Conservation (phyloP, 2,113 vertebrate species). For the Aegypius monachus region DNA sequence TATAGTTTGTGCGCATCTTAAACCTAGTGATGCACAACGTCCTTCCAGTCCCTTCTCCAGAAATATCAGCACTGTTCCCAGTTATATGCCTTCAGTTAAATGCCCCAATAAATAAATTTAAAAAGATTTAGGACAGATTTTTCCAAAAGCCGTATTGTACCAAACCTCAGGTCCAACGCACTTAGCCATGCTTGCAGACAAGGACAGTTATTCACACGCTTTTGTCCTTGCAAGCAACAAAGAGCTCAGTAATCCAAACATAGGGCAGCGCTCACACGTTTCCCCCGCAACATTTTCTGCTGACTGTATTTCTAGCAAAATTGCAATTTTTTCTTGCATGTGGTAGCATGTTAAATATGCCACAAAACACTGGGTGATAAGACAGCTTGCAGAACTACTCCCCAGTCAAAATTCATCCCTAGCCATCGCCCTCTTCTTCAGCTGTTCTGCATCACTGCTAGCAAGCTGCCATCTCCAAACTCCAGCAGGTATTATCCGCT, state of each 20-base stretch:
- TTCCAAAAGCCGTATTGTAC: background rate
- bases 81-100: background rate
- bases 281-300: background rate
- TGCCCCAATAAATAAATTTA: background rate
- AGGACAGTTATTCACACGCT: background rate
- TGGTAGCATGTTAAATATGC: background rate
- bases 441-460: background rate
- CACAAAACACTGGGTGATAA: background rate
- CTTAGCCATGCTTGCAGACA: background rate
- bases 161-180: background rate
- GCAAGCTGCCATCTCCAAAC: background rate
- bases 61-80: background rate
- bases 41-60: background rate
- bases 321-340: background rate
- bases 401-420: background rate
- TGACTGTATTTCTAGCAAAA: background rate
- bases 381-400: background rate
- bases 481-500: background rate
- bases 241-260: background rate
- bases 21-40: background rate
- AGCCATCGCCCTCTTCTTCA: background rate
- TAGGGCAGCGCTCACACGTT: background rate
- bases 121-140: background rate
- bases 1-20: background rate
- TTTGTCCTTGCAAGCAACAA: background rate